Evolutionary conservation across 2,113 vertebrate genomes (phyloP).

Genomic region (Hippolais icterina): DNA sequence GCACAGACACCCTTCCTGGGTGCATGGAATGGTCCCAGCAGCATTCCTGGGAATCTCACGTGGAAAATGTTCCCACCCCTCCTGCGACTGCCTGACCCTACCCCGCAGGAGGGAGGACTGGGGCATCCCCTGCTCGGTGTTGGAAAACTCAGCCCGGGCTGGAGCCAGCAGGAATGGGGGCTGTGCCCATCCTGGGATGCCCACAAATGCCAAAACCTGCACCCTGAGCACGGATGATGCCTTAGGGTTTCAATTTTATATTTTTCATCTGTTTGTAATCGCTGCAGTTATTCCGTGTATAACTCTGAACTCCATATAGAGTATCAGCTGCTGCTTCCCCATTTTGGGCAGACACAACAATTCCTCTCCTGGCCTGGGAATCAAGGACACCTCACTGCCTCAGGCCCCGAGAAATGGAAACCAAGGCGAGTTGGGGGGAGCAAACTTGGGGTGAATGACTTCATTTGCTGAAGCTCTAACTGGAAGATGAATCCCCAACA

Average conservation of each 20-base stretch:
- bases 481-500: too few relatives aligned
- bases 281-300: neutral
- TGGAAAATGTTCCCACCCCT: neutral
- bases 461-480: neutral
- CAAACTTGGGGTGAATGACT: neutral
- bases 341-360: neutral
- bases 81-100: fast-evolving
- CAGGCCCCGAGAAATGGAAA: neutral
- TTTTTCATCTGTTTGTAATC: neutral
- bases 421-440: neutral
- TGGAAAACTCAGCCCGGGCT: fast-evolving
- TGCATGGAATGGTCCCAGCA: neutral
- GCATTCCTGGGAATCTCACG: fast-evolving
- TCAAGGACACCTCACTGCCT: neutral
- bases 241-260: neutral
- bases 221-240: fast-evolving
- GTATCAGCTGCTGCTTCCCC: neutral
- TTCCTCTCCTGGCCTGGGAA: neutral
- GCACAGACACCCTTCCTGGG: neutral
- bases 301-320: fast-evolving
- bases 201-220: neutral
- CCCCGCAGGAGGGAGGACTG: fast-evolving
- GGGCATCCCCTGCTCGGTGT: neutral
- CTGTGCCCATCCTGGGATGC: neutral
- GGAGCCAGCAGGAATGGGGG: neutral